Evolutionary conservation across 2,113 vertebrate genomes (phyloP).

Genomic region (Pygoscelis adeliae): DNA sequence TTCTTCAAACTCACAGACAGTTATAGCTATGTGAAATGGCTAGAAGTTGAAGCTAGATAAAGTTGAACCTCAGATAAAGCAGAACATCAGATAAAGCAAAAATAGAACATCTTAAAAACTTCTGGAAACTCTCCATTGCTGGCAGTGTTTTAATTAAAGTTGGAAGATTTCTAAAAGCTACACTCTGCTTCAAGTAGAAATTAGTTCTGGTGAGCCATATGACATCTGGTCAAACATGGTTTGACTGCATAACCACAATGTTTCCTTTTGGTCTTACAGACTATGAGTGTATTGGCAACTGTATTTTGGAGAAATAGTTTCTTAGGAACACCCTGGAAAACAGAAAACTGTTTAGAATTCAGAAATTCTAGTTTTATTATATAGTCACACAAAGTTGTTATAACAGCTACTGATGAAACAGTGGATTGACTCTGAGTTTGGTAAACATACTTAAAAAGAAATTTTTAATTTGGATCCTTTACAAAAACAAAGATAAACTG

Average conservation of each 20-base stretch:
- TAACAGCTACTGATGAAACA: neutral
- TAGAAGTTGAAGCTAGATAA: neutral
- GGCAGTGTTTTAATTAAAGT: neutral
- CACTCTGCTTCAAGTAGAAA: neutral
- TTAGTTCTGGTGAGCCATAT: neutral
- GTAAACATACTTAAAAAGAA: neutral
- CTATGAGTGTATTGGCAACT: neutral
- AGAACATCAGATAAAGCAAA: neutral
- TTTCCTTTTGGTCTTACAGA: neutral
- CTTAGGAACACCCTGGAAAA: neutral
- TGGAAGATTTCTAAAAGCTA: neutral
- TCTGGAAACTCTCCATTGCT: neutral
- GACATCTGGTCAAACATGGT: neutral
- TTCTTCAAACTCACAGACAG: neutral
- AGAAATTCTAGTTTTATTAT: neutral
- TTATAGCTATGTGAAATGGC: neutral
- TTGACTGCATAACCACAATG: neutral
- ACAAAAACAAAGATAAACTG: neutral
- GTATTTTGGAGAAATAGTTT: neutral
- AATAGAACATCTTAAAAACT: neutral
- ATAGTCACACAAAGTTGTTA: neutral
- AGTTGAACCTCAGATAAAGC: neutral
- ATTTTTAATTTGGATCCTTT: neutral
- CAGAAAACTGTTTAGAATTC: neutral
- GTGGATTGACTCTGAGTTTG: neutral